Evolutionary conservation across 2,888 invertebrate species (phyloP), one percentile per base, ranked within the genome.

Genomic region (Tromatobia lineatoria): DNA sequence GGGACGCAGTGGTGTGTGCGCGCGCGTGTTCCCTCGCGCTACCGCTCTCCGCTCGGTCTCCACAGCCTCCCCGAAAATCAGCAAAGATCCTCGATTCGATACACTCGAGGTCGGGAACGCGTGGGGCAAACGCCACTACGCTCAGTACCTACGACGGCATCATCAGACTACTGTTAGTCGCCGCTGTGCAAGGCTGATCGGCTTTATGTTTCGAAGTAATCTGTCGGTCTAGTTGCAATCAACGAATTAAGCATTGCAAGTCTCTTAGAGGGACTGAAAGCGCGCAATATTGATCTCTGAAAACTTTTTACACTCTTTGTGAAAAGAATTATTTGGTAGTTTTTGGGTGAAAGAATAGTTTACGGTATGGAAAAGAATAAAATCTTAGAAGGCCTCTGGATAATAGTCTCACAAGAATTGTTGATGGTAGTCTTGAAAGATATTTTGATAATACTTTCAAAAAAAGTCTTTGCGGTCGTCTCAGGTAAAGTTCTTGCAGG

Each of bases 1-100:
- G 74, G 85, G 81, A 85, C 71, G 81, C 71, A 67, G 75, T 67
- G 81, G 70, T 82, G 81, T 79, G 79, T 79, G 85, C 81, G 85
- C 85, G 85, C 85, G 81, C 81, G 76, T 64, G 54, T 78, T 81
- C 75, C 57, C 81, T 78, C 74, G 70, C 75, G 64, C 13, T 75
- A 18, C 45, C 66, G 10, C 42, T 42, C 67, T 45, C 45, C 25
- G 15, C 42, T 20, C 69, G 38, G 71, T 38, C 71, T 67, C 74
- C 75, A 91, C 90, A 90, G 90, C 88, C 88, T 88, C 88, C 84
- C 90, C 92, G 91, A 92, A 92, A 91, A 90, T 90, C 90, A 89
- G 91, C 91, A 90, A 91, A 92, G 92, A 92, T 92, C 91, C 91
- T 90, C 91, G 90, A 92, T 89, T 90, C 90, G 89, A 90, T 91